Base-by-base conservation (phyloP, 2,888 invertebrate species). In the Andrena flavipes region DNA sequence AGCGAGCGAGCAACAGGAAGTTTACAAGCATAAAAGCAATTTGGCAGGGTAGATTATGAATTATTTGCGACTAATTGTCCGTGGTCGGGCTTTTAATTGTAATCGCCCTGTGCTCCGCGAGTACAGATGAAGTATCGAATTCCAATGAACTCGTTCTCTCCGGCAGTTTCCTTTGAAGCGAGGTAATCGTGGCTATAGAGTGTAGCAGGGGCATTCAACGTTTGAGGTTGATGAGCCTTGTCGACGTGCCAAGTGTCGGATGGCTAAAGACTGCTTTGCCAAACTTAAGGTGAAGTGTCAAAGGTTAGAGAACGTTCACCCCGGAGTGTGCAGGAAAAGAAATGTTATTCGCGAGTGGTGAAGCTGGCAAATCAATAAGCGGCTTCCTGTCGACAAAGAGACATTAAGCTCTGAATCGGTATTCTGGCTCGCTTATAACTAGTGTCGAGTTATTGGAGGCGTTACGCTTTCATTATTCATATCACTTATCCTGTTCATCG, bases 221-320 rank as follows among this genome's bases (percentile, higher is more conserved):
- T 67, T 67, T 42, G 48, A 67, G 13, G n/a, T 35, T 71, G 76
- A 76, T 48, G 56, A 76, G 69, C 16, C 77, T 78, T 67, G 78
- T 71, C 78, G 48, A 16, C 60, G 62, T 67, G 82, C 75, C 79
- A 82, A 71, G 70, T 60, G 48, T 75, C 70, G 68, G 49, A 33
- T 60, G 83, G 74, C 75, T 79, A 78, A 84, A 65, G 84, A 84
- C 64, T 75, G 48, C 84, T 81, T 51, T 70, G 68, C 70, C 73
- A 67, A 80, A 80, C 84, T 62, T 75, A 73, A 84, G 71, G 72
- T 23, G 73, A 67, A 49, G 65, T 51, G 82, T 85, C 79, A 82
- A 80, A 82, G 82, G 75, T 82, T 73, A 54, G 48, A 69, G 84
- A 75, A 70, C 84, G 76, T 85, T 85, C 84, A 85, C 76, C 82